A percentile compares a stretch with the other conserved stretches of the same genome.
Conservation (phyloP, 2,888 invertebrate species). For the Clepsis dumicolana region DNA sequence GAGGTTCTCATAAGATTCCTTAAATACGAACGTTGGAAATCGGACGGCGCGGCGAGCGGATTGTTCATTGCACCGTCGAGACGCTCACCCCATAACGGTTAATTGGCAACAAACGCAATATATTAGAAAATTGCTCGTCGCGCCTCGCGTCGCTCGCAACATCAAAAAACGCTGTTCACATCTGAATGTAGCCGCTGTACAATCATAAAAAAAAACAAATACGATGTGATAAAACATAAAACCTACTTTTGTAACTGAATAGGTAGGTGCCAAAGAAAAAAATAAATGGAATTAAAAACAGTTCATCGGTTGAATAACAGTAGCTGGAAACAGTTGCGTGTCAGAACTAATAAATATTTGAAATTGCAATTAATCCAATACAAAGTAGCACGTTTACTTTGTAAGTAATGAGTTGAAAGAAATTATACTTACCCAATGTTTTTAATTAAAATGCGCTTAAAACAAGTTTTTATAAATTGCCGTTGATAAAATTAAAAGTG, state of each 20-base stretch:
- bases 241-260: background rate
- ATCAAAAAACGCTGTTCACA: too few species aligned
- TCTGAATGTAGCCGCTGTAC: too few species aligned
- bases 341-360: constrained; percentile 9
- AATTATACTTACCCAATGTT: background rate
- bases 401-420: background rate
- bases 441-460: background rate
- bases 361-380: constrained; percentile 7
- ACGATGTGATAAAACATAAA: background rate
- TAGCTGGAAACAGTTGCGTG: constrained; percentile 9
- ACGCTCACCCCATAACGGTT: too few species aligned
- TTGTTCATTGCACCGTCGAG: too few species aligned
- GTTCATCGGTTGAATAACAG: background rate
- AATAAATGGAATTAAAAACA: background rate
- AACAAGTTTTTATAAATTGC: background rate
- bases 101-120: too few species aligned
- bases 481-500: background rate
- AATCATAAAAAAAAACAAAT: background rate
- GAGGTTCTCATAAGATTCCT: too few species aligned
- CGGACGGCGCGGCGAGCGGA: too few species aligned
- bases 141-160: too few species aligned
- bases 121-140: too few species aligned
- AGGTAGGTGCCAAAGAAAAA: background rate
- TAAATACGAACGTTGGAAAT: too few species aligned
- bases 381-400: background rate